Evolutionary conservation across 2,797 vertebrate species (phyloP), one percentile per base, ranked within the genome.

Genomic region (Gorsachius magnificus): DNA sequence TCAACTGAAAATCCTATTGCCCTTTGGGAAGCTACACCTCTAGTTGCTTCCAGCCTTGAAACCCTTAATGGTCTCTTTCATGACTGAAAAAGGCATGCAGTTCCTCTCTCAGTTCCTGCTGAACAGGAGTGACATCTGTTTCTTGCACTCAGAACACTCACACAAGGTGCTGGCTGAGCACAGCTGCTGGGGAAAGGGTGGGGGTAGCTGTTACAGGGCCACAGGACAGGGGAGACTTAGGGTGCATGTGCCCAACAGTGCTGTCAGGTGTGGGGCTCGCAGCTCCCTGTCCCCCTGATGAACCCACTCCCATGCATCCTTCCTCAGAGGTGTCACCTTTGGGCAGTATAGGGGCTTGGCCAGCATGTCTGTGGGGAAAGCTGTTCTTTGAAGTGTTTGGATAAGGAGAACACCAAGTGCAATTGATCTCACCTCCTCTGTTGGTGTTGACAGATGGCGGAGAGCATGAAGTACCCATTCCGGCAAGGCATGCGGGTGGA

Each of bases 401-500:
- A 46, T 81, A 68, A 36, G 60, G 38, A 83, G 54, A 20, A n/a
- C 15, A 13, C 10, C 8, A 29, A 5, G 43, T 58, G 41, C 1
- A 1, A 78, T 38, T 92, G 72, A 74, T 72, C 41, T 89, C 9
- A 2, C 11, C 33, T 87, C 24, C 16, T 86, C 29, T 93, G 36
- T 72, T 12, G 56, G 41, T 89, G 58, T 91, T 85, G n/a, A 18
- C 72, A 99, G 99, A 98, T 99, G 98, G 98, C 98, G 0, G 99
- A 99, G 80, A 98, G 97, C 97, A 98, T 99, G 98, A 99, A 98
- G 97, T 98, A 98, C 96, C 95, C 98, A 0, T 99, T 99, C 94
- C 98, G 98, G 48, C 97, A 98, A 24, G 99, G 99, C 64, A 98
- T 99, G 98, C 98, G 98, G 2, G 97, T 99, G 31, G 99, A 99